Evolutionary conservation across 2,797 vertebrate species (phyloP).

Genomic region (Melanotaenia pygmaea): DNA sequence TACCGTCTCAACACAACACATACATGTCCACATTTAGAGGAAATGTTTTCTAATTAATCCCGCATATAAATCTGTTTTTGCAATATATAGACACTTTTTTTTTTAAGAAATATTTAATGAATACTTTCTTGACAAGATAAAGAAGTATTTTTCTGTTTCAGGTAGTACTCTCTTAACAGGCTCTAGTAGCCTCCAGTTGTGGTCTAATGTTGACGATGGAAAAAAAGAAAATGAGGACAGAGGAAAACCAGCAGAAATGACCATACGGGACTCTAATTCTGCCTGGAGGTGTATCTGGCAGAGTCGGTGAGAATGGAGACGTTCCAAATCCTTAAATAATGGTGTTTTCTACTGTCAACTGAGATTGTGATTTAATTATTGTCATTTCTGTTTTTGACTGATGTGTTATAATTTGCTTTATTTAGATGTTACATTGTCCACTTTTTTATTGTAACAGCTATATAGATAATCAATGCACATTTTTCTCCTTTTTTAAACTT

Average conservation of each 20-base stretch:
- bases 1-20: conserved; percentile 57
- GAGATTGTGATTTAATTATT: neutral
- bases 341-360: neutral
- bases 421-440: too few species aligned
- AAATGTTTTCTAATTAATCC: neutral
- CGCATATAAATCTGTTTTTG: neutral
- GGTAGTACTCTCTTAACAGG: conserved; percentile 91
- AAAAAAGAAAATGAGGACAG: conserved; percentile 72
- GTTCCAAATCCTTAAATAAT: neutral
- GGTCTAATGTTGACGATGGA: conserved; percentile 83
- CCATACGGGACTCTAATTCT: conserved; percentile 64
- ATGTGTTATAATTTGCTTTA: too few species aligned
- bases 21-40: neutral
- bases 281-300: conserved; percentile 94
- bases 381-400: neutral
- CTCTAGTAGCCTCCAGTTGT: conserved; percentile 91
- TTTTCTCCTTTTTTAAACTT: neutral
- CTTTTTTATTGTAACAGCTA: too few species aligned
- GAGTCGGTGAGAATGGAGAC: conserved; percentile 88
- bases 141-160: conserved; percentile 56
- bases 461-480: too few species aligned
- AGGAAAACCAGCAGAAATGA: conserved; percentile 68
- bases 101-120: neutral
- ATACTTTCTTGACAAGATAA: neutral
- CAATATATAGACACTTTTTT: neutral